Evolutionary conservation across 2,797 vertebrate genomes (phyloP).

Genomic region (Poliocrania exsul): DNA sequence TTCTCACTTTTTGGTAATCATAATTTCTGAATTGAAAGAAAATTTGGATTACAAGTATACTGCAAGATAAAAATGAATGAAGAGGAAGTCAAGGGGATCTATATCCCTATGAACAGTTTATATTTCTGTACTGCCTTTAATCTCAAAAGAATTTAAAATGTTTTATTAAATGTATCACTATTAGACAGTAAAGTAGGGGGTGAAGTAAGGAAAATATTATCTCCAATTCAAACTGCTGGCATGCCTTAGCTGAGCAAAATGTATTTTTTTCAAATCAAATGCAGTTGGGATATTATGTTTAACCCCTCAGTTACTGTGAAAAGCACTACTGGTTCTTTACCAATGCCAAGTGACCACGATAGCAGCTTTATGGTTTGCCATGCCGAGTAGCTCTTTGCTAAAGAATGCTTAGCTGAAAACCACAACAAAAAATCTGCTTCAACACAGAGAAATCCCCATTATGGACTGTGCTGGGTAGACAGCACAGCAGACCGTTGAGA

Average conservation of each 20-base stretch:
- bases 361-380: neutral
- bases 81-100: neutral
- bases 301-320: neutral
- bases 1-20: neutral
- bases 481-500: neutral
- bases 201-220: conserved; percentile 17
- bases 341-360: neutral
- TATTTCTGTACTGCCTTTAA: neutral
- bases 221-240: neutral
- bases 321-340: neutral
- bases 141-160: neutral
- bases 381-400: neutral
- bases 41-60: neutral
- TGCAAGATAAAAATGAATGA: conserved; percentile 9
- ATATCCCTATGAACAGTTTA: neutral
- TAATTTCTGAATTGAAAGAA: neutral
- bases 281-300: neutral
- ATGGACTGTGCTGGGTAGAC: neutral
- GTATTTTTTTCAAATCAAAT: neutral
- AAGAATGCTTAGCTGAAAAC: neutral
- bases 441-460: neutral
- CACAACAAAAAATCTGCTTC: neutral
- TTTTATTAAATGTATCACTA: neutral
- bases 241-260: conserved; percentile 2
- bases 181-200: neutral